Percentiles rank a stretch among this genome's conserved stretches.
phyloP scores from a whole-genome alignment of 2,888 invertebrate species.

The Archips xylosteana region DNA sequence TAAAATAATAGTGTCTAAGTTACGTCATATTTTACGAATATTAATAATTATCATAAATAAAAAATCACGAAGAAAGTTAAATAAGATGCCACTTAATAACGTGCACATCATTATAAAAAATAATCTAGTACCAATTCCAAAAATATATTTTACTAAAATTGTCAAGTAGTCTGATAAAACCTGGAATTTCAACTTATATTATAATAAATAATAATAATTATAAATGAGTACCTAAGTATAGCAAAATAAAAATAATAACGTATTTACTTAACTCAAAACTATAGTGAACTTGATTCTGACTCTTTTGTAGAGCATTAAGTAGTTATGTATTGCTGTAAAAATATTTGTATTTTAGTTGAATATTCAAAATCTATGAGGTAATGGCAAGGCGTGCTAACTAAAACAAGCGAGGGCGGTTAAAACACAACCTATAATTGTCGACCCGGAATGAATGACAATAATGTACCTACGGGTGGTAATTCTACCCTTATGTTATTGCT shows the following conservation, averaged over 20 bases:
- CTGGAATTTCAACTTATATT: neutral
- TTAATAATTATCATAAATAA: neutral
- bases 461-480: no score
- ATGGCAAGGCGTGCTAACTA: neutral
- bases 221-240: no score
- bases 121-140: neutral
- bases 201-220: no score
- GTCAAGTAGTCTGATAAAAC: neutral
- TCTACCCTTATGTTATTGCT: no score
- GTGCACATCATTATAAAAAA: neutral
- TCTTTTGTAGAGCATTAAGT: no score
- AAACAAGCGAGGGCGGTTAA: no score
- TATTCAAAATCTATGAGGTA: neutral
- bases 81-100: neutral
- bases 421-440: no score
- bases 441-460: no score
- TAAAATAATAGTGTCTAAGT: neutral
- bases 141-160: no score
- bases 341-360: neutral
- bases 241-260: neutral
- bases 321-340: no score
- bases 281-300: neutral
- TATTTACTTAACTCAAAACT: neutral
- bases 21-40: slow-evolving; percentile 2
- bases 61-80: neutral